Evolutionary conservation across 2,797 vertebrate species (phyloP), one percentile per base, ranked within the genome.

Genomic region (Characodon lateralis): DNA sequence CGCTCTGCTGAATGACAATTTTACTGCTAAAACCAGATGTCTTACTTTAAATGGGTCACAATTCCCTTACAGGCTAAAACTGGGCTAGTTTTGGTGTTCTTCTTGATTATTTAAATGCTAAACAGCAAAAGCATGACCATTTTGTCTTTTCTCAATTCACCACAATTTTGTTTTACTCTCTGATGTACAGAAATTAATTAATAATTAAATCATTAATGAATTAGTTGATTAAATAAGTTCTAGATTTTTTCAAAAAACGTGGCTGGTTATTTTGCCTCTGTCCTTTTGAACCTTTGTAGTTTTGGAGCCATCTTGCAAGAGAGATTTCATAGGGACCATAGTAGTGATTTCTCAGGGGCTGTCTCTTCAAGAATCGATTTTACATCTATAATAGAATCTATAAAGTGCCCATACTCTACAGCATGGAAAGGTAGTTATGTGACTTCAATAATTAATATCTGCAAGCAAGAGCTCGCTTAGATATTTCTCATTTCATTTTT

Each of bases 1-100:
- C 3, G 12, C 61, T 72, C 76, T 69, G 20, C 68, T 83, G 77
- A 89, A 89, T 82, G 78, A 79, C 6, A 71, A 76, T 63, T 79
- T 81, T 66, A 71, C 68, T 31, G 70, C 56, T 87, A 50, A 83
- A 78, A 78, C 59, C 51, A 69, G 63, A 82, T 72, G 55, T 51
- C 78, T 59, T 65, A 69, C 76, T 53, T 68, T 26, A 81, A 87
- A 78, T 80, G 50, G 56, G 68, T 85, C 74, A 78, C 43, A 78
- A n/a, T 58, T 79, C 68, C 13, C 51, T 77, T 53, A 78, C 56
- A 75, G 70, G 48, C 61, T 85, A 56, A 83, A 79, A 85, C n/a
- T 78, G 43, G 80, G 73, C 31, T 41, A 72, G 56, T 55, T 50
- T 48, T 26, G 5, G 9, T 73, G 35, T 70, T 1, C 0, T 5